Evolutionary conservation across 2,113 vertebrate genomes (phyloP), one percentile per base, ranked within the genome.

Genomic region (Panthera tigris): DNA sequence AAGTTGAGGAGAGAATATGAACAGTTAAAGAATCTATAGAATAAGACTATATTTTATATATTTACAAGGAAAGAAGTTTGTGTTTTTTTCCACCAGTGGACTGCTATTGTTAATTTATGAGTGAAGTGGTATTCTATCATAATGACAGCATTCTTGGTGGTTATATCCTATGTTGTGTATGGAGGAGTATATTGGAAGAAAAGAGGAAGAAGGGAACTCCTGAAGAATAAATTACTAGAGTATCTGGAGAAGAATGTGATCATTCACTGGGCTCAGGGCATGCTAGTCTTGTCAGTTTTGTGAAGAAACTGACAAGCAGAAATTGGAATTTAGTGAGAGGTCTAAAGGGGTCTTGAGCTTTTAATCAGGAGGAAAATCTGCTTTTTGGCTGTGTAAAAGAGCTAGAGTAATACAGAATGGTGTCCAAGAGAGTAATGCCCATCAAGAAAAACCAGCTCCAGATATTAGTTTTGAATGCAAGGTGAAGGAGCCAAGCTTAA

Each of bases 251-350:
- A 89, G 25, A 88, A 36, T 36, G 57, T 21, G 39, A 68, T 97
- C 71, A 33, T 76, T 87, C 45, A 71, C 31, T 36, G 25, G 41
- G 33, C 69, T 96, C 39, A 33, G 18, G 19, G 52, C 5, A 41
- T 23, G 13, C 9, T 52, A 73, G 13, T 55, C 50, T 61, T 91
- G 41, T 84, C 85, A 63, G 52, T 92, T 92, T 92, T 88, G 36
- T 1, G 21, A 52, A 96, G 86, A 97, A 96, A 95, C 29, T 65
- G 61, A 97, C 97, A 97, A 81, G 21, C 3, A 85, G 25, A 91
- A 90, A 93, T 63, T 84, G 41, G 52, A 96, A 94, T 89, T 87
- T 68, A 94, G 45, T 84, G 73, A 91, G 76, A 73, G 27, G 61
- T 92, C 48, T 95, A 94, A 97, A 85, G 33, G 41, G 39, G 14